Evolutionary conservation across 1,140 invertebrate genomes (phyloP).

Genomic region (Drosophila persimilis): DNA sequence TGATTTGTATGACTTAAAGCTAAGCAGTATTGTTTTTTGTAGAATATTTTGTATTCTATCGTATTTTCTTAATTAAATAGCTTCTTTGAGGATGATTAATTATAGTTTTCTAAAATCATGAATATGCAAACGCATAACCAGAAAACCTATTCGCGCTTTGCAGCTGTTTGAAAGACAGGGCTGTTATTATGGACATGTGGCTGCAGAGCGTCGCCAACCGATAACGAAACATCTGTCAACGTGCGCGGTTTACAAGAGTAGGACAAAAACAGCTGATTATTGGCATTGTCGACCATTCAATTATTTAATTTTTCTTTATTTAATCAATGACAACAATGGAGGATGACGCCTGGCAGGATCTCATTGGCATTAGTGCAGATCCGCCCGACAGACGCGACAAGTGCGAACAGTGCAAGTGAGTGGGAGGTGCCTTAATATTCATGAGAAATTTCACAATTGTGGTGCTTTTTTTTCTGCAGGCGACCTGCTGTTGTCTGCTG

Average conservation of each 20-base stretch:
- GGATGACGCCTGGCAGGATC: conserved; percentile 84
- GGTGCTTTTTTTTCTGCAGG: conserved; percentile 84
- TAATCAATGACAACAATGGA: conserved; percentile 53
- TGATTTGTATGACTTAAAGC: background rate
- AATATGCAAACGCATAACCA: background rate
- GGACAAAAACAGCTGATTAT: conserved; percentile 2
- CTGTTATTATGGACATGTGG: conserved; percentile 33
- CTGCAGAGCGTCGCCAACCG: conserved; percentile 44
- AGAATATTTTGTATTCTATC: no score
- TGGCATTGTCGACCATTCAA: background rate
- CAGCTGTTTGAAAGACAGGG: conserved; percentile 58
- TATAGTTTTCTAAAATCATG: background rate
- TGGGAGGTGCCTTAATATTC: conserved; percentile 20
- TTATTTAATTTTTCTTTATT: conserved; percentile 30
- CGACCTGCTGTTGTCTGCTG: conserved; percentile 94
- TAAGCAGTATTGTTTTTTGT: background rate
- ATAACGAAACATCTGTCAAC: conserved; percentile 45
- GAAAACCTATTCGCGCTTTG: conserved; percentile 4
- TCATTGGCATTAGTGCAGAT: conserved; percentile 88
- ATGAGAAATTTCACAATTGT: background rate
- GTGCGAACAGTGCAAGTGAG: conserved; percentile 89
- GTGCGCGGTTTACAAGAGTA: conserved; percentile 9
- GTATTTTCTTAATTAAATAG: no score
- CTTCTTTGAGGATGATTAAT: background rate
- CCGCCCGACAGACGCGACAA: conserved; percentile 88